Base-by-base conservation (phyloP, 2,113 vertebrate species). In the Pachypanchax playfairii region DNA sequence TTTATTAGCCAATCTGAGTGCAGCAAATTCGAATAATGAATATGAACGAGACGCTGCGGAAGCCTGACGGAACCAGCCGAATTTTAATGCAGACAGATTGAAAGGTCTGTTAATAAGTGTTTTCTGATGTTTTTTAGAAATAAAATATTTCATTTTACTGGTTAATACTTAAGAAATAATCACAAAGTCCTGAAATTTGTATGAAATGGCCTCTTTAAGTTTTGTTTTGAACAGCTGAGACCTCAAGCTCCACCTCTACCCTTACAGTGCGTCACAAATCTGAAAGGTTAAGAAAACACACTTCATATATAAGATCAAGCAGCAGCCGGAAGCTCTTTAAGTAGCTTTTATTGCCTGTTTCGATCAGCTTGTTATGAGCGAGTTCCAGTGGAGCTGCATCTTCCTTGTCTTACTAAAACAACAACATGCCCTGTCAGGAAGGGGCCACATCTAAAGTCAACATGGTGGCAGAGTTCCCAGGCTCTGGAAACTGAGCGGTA, bases 371-470 rank as follows among this genome's bases (percentile, higher is more conserved):
- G 63, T 64, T 70, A n/a, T 73, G 57, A 56, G 43, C 43, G 47
- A 51, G 29, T 63, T 75, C 63, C 59, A 73, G 39, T 18, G 12
- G 58, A 82, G 68, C 77, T 65, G 72, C 75, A 72, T 84, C 82
- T 68, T 76, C 64, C 31, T 35, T 4, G 63, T 65, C 74, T 74
- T 73, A 70, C 14, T 47, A 89, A 79, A 86, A 87, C 85, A 87
- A 59, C 70, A 70, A 72, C 22, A 22, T 77, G 46, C 68, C 63
- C 53, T 56, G 49, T 63, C 80, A 68, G 79, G 77, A 85, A 67
- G 66, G 58, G 70, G 61, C 63, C 76, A 74, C 71, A 73, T 83
- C 77, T 81, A 76, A 85, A 86, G 82, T 86, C 84, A 90, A 90
- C 84, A 90, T 52, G 56, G 67, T 73, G 71, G 61, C 71, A 59